Percentiles rank a stretch among this genome's conserved stretches.
Evolutionary conservation across 2,797 vertebrate species (phyloP).

Genomic region (Enoplosus armatus): DNA sequence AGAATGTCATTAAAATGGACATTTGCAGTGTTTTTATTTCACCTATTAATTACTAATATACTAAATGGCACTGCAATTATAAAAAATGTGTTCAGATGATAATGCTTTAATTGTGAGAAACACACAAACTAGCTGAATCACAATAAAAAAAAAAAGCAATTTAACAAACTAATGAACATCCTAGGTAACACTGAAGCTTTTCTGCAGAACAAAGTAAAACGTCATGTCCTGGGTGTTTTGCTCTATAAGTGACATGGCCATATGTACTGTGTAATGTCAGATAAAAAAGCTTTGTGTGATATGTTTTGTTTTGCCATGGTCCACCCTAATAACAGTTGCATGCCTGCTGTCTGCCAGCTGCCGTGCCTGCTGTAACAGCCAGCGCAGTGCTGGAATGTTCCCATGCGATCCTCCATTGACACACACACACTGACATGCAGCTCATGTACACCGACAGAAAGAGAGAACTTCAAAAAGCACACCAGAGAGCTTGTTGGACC

Average conservation of each 20-base stretch:
- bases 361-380: conserved; percentile 67
- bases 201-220: background rate
- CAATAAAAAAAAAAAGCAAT: background rate
- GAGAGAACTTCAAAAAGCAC: conserved; percentile 3
- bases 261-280: conserved; percentile 35
- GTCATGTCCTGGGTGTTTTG: background rate
- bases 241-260: conserved; percentile 18
- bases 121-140: background rate
- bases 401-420: conserved; percentile 72
- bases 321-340: conserved; percentile 66
- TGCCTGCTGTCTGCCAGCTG: conserved; percentile 79
- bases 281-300: conserved; percentile 51
- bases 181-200: background rate
- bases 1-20: conserved; percentile 8
- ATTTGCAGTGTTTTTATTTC: conserved; percentile 11
- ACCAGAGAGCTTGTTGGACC: background rate
- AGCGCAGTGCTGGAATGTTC: conserved; percentile 78
- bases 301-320: conserved; percentile 65
- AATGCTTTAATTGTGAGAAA: background rate
- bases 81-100: background rate
- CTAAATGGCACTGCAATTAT: background rate
- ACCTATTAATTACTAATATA: background rate
- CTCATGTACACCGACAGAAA: conserved; percentile 8
- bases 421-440: conserved; percentile 48
- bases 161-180: background rate